Evolutionary conservation across 2,113 vertebrate genomes (phyloP), one percentile per base, ranked within the genome.

Genomic region (Chelonoidis abingdonii): DNA sequence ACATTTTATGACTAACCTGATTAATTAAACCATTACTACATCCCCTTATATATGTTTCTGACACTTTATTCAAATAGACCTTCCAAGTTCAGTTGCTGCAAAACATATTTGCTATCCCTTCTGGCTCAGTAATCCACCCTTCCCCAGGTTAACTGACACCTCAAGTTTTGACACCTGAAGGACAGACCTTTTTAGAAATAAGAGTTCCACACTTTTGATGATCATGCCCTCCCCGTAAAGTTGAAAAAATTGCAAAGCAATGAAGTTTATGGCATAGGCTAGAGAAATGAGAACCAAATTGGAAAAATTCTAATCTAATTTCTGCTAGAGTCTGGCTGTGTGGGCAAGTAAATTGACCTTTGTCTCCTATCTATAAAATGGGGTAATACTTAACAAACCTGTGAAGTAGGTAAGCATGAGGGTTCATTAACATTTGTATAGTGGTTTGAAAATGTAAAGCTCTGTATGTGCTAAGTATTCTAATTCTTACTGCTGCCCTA

Each of bases 1-100:
- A 47, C 25, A 47, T 85, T 88, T 80, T 53, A 2, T 69, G 35
- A 5, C 8, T 3, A 7, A 10, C 27, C 41, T 54, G 49, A 10
- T 16, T 16, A 21, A 54, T 31, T 65, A 44, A 76, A 76, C 14
- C 13, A 13, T 49, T 86, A 86, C 83, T 38, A 35, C 29, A 62
- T 10, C 62, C 16, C 25, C 65, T 44, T 2, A 1, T 29, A 0
- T 81, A 53, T 0, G 1, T 41, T 84, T 86, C 1, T 0, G 1
- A 0, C 1, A 0, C 80, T 94, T 83, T 78, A 21, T 41, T 79
- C 22, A 13, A 3, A 56, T 93, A 29, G 84, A 14, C 38, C 80
- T 91, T 85, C 72, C 41, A 72, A 31, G 21, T 0, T 5, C 76
- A 49, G n/a, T 38, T 54, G 22, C 56, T 88, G n/a, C 38, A 79